phyloP scores from a whole-genome alignment of 2,113 vertebrate genomes.

The Sander lucioperca region DNA sequence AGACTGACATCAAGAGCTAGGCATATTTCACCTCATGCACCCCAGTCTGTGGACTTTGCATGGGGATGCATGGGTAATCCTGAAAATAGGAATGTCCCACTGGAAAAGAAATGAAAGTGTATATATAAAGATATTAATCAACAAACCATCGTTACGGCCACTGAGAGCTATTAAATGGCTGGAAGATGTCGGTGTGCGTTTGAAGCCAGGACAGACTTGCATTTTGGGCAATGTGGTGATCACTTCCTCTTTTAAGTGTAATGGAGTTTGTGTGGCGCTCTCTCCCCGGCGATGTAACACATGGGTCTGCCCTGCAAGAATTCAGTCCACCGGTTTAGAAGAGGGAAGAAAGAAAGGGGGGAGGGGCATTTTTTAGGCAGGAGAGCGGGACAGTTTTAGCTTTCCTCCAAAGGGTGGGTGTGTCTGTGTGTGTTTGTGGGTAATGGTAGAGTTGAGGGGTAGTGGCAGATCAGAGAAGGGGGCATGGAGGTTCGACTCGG shows the following conservation, averaged over 20 bases:
- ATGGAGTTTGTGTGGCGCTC: conserved; percentile 27
- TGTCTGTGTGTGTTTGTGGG: neutral
- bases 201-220: conserved; percentile 35
- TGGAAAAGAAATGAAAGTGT: conserved; percentile 40
- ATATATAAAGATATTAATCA: conserved; percentile 31
- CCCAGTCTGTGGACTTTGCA: conserved; percentile 28
- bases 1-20: conserved; percentile 54
- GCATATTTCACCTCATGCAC: conserved; percentile 43
- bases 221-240: conserved; percentile 23
- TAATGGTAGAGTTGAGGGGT: neutral
- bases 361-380: neutral
- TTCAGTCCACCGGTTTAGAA: conserved; percentile 32
- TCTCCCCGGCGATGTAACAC: neutral
- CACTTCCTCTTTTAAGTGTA: conserved; percentile 38
- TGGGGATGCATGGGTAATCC: conserved; percentile 31
- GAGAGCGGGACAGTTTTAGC: conserved; percentile 19
- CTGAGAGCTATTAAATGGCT: conserved; percentile 44
- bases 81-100: conserved; percentile 56
- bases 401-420: neutral
- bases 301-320: conserved; percentile 27
- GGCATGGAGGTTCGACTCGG: conserved; percentile 12
- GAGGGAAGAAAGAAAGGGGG: neutral
- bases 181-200: conserved; percentile 49
- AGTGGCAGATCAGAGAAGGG: conserved; percentile 13
- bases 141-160: conserved; percentile 46